Conservation (phyloP, 1,140 invertebrate species). For the Pollicipes pollicipes region DNA sequence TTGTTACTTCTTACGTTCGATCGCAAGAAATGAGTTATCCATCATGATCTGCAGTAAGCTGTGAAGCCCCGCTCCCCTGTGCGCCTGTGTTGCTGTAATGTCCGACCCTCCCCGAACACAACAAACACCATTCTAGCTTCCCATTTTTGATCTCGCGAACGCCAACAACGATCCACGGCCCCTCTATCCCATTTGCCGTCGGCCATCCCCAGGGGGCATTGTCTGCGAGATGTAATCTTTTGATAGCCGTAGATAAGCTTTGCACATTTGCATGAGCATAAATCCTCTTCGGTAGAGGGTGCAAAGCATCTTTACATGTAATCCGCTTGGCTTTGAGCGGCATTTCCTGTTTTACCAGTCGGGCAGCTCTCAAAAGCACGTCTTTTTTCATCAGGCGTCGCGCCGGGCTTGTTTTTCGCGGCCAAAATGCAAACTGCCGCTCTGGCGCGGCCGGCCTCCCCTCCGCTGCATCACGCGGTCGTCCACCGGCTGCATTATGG, state of each 20-base stretch:
- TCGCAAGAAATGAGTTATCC: too few relatives aligned
- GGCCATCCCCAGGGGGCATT: not conserved
- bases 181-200: not conserved
- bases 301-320: not conserved
- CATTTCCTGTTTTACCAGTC: too few relatives aligned
- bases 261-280: not conserved
- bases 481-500: not conserved
- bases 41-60: too few relatives aligned
- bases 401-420: not conserved
- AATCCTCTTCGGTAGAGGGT: not conserved
- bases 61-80: too few relatives aligned
- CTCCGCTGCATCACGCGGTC: not conserved
- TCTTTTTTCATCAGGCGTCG: too few relatives aligned
- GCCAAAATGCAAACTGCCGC: not conserved
- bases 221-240: not conserved
- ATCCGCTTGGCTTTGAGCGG: too few relatives aligned
- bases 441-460: not conserved
- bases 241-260: not conserved
- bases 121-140: conserved; percentile 4
- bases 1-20: too few relatives aligned
- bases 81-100: too few relatives aligned
- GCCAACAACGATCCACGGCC: not conserved
- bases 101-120: too few relatives aligned
- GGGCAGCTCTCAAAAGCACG: too few relatives aligned
- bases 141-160: not conserved